Evolutionary conservation across 2,888 invertebrate species (phyloP), one percentile per base, ranked within the genome.

Genomic region (Synergus itoensis): DNA sequence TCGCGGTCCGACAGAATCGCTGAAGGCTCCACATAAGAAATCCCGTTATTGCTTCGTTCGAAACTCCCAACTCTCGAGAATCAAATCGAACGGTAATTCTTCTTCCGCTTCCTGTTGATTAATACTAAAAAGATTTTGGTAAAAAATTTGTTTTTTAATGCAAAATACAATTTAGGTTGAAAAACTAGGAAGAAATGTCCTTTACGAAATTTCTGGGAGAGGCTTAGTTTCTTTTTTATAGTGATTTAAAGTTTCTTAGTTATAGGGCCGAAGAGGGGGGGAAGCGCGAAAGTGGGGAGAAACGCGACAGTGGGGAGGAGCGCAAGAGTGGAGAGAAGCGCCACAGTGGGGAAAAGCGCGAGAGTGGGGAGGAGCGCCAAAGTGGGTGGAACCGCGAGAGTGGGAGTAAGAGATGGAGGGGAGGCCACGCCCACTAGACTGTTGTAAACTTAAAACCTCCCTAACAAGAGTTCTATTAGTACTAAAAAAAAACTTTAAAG

Each of bases 1-100:
- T 73, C 75, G 21, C 41, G 77, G 64, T 76, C 76, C 80, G 69
- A 48, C 53, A 28, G 53, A 69, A 69, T 69, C n/a, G 69, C 45
- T 69, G 21, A 69, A 48, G 69, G 69, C 69, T 69, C 69, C 45
- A 69, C 28, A 69, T 69, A 21, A 45, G 48, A 48, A 45, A 48
- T 69, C 48, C 69, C 69, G 69, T 69, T 69, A 69, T 48, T 48
- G 28, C 48, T 69, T 18, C 48, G 48, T 45, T 45, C 8, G 28
- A 7, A 48, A 48, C 45, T 28, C 45, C 48, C 48, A 48, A 48
- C 28, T 69, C 69, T n/a, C n/a, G 40, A 53, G 53, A 53, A 73
- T 73, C 53, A 53, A 73, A 53, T 9, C 36, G 36, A 73, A 53
- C 73, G 53, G 73, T 73, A 73, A 53, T 73, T 65, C 12, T 12